Evolutionary conservation across 2,113 vertebrate genomes (phyloP).

Genomic region (Anolis carolinensis): DNA sequence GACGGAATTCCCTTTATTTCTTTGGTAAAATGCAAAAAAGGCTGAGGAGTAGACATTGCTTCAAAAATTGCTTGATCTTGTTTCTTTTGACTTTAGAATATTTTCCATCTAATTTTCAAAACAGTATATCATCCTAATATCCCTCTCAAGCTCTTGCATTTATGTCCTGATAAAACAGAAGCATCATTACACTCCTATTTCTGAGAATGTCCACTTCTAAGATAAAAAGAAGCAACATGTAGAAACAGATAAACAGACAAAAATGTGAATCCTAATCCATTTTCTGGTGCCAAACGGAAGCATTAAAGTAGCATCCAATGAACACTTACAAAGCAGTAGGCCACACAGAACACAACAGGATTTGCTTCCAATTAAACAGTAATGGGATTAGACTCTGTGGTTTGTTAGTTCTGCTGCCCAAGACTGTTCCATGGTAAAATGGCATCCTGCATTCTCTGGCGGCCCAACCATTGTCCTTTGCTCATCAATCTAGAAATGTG

Average conservation of each 20-base stretch:
- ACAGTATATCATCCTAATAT: neutral
- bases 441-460: neutral
- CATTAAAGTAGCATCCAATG: neutral
- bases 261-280: neutral
- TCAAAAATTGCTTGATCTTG: conserved; percentile 17
- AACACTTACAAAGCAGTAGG: neutral
- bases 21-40: neutral
- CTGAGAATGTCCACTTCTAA: neutral
- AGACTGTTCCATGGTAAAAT: neutral
- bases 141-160: conserved; percentile 16
- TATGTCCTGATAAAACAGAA: neutral
- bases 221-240: neutral
- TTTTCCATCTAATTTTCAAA: neutral
- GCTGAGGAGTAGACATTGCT: neutral
- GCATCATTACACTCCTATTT: neutral
- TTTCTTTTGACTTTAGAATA: neutral
- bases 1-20: neutral
- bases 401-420: neutral
- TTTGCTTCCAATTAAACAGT: neutral
- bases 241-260: neutral
- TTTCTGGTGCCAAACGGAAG: conserved; percentile 1
- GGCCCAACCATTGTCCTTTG: no score
- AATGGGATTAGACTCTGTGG: neutral
- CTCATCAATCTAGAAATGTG: neutral
- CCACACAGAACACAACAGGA: neutral